Base-by-base conservation (phyloP, 2,113 vertebrate genomes). In the Gulo gulo region DNA sequence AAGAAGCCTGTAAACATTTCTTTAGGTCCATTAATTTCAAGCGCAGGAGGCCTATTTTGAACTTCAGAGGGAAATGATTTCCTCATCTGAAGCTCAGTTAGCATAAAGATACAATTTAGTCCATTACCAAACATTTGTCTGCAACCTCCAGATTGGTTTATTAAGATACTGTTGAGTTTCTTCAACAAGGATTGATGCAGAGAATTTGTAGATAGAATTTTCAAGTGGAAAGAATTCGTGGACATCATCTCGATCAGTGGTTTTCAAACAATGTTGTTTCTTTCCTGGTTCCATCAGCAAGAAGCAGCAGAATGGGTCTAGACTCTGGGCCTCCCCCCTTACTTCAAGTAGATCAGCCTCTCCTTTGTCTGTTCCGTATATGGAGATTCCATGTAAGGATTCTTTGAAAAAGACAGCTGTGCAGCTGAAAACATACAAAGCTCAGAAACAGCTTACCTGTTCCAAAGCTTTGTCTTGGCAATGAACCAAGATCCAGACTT, bases 51-150 rank as follows among this genome's bases (percentile, higher is more conserved):
- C n/a, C 65, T 69, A 0, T 67, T 92, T 87, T 55, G 63, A 71
- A 78, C 47, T 95, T 87, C 23, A 52, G 59, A 89, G 42, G 20
- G 39, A 95, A 92, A 26, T n/a, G 29, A 76, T 84, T 82, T 85
- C 80, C 47, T 74, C 12, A 94, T 42, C 45, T 31, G 18, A 88
- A 84, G 45, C 29, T 90, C 74, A 83, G 31, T 24, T 87, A 21
- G 45, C 42, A 3, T 59, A 65, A 83, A 96, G 20, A 45, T 80
- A 8, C 7, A 86, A 50, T 83, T 95, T 74, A 21, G 31, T 52
- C 23, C 63, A 2, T 86, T 82, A 7, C 47, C 80, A 5, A 73
- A 18, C 9, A 55, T 73, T 86, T 89, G n/a, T 36, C 42, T 13
- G 5, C 11, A 82, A 15, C 20, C 39, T 94, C 34, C 16, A 2